Evolutionary conservation across 2,113 vertebrate species (phyloP).

Genomic region (Alexandromys fortis): DNA sequence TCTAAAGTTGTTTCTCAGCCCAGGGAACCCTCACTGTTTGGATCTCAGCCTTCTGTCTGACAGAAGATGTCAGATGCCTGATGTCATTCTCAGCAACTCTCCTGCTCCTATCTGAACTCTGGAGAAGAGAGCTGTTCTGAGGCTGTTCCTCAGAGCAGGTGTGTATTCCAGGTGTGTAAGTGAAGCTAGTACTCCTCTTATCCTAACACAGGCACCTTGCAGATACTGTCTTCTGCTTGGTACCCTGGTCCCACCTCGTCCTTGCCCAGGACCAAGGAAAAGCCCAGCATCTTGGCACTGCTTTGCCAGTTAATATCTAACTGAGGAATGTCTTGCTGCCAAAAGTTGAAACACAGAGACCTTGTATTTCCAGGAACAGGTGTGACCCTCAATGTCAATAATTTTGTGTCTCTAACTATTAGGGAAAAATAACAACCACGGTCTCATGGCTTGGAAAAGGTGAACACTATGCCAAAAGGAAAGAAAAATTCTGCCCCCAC

Average conservation of each 20-base stretch:
- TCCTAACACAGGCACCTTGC: neutral
- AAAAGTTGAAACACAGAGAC: slow-evolving; percentile 43
- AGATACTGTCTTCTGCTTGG: neutral
- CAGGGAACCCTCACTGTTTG: neutral
- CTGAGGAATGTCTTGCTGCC: slow-evolving; percentile 68
- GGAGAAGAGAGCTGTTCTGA: neutral
- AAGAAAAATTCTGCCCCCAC: slow-evolving; percentile 22
- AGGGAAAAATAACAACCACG: slow-evolving; percentile 16
- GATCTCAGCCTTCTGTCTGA: neutral
- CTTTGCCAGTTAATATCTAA: slow-evolving; percentile 76
- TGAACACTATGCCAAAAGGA: slow-evolving; percentile 30
- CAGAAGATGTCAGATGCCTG: neutral
- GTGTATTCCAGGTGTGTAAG: neutral
- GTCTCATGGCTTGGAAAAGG: slow-evolving; percentile 26
- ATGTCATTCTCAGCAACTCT: neutral
- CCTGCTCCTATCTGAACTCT: neutral
- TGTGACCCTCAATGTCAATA: slow-evolving; percentile 65
- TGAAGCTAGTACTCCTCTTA: neutral
- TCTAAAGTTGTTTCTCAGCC: neutral
- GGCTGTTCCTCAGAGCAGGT: neutral
- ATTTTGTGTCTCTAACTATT: slow-evolving; percentile 40
- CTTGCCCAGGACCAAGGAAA: slow-evolving; percentile 47
- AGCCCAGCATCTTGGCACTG: neutral
- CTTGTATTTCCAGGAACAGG: slow-evolving; percentile 38
- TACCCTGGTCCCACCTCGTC: neutral